Conservation (phyloP, 2,113 vertebrate species). For the Ptilonorhynchus violaceus region DNA sequence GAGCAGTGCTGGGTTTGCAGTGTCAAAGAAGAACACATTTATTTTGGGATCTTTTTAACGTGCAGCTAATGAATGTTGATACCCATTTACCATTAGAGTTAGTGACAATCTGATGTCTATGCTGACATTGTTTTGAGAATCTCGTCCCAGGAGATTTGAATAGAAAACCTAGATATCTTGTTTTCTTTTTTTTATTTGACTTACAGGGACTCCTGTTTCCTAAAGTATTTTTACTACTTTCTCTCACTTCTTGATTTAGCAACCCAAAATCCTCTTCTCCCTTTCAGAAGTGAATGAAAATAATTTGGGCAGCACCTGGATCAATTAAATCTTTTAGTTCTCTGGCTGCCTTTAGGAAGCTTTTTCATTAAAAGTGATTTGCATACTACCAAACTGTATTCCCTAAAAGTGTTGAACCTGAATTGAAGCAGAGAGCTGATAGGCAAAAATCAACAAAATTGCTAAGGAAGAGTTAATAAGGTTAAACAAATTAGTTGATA, state of each 20-base stretch:
- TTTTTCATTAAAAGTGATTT: slow-evolving; percentile 27
- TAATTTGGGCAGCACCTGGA: neutral
- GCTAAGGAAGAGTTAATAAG: slow-evolving; percentile 13
- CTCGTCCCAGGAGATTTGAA: neutral
- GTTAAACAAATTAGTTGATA: slow-evolving; percentile 48
- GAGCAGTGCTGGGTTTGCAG: neutral
- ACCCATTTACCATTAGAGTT: neutral
- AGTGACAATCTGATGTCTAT: neutral
- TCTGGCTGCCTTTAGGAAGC: neutral
- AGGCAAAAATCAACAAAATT: slow-evolving; percentile 1
- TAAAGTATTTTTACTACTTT: neutral
- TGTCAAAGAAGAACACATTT: neutral
- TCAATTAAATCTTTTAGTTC: neutral
- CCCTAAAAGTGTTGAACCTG: neutral
- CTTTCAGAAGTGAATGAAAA: neutral
- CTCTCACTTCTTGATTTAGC: neutral
- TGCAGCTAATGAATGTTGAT: neutral
- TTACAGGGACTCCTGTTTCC: neutral
- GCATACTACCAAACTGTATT: neutral
- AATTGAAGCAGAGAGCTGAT: neutral
- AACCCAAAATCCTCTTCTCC: neutral
- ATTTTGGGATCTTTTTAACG: neutral
- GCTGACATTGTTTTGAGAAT: neutral
- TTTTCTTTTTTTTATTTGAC: neutral
- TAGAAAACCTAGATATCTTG: neutral